Evolutionary conservation across 2,113 vertebrate genomes (phyloP).

Genomic region (Oenanthe oenanthe): DNA sequence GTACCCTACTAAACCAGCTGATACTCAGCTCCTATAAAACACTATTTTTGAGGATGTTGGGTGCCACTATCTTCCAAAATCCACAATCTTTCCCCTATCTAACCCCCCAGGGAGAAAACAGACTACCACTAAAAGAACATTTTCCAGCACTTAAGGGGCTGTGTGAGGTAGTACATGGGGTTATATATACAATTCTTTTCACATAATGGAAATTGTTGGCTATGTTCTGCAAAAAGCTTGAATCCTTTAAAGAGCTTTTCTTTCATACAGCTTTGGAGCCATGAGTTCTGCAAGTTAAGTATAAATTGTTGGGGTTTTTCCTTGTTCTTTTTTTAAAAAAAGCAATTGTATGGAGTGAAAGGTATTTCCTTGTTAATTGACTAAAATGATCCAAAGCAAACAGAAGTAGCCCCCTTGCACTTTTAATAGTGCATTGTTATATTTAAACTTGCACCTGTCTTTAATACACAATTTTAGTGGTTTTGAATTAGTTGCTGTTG

Average conservation of each 20-base stretch:
- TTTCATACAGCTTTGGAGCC: not conserved
- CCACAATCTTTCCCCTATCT: not conserved
- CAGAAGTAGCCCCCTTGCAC: not conserved
- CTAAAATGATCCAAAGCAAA: not conserved
- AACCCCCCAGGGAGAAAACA: not conserved
- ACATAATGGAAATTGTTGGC: not conserved
- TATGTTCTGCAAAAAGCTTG: not conserved
- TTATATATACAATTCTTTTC: not conserved
- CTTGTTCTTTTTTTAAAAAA: not conserved
- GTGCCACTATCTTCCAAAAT: not conserved
- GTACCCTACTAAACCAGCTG: not conserved
- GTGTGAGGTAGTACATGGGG: not conserved
- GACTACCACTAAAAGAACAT: not conserved
- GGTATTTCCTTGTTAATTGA: not conserved
- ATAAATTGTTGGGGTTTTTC: rapidly evolving
- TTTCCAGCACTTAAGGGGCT: not conserved
- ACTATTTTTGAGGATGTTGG: rapidly evolving
- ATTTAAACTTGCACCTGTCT: not conserved
- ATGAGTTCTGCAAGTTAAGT: not conserved
- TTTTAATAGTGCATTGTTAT: not conserved
- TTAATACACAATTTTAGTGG: not conserved
- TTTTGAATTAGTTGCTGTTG: not conserved
- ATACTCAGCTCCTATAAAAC: not conserved
- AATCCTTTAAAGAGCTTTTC: not conserved
- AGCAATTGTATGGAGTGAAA: not conserved